Conservation (phyloP, 1,140 invertebrate species). For the Steinernema khuongi region DNA sequence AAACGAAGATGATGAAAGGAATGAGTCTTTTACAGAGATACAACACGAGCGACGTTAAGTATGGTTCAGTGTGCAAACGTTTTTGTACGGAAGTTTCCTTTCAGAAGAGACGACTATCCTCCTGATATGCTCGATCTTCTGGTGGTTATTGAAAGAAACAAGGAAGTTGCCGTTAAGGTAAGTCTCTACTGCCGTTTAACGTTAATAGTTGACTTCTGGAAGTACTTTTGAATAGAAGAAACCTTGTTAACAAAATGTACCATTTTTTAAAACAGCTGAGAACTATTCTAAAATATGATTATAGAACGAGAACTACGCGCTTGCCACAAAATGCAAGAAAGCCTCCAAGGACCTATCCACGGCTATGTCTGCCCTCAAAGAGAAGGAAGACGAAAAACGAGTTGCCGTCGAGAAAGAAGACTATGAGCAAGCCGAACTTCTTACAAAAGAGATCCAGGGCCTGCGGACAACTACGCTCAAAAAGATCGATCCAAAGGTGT, state of each 20-base stretch:
- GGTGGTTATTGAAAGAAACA: slow-evolving; percentile 27
- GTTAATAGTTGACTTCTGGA: neutral
- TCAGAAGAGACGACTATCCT: slow-evolving; percentile 20
- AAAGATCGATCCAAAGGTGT: slow-evolving; percentile 21
- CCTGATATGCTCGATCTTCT: slow-evolving; percentile 29
- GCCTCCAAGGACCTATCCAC: slow-evolving; percentile 25
- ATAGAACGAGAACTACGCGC: slow-evolving; percentile 32
- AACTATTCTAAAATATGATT: neutral
- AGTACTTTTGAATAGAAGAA: too few relatives aligned
- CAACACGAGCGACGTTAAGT: neutral
- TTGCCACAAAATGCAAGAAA: slow-evolving; percentile 29
- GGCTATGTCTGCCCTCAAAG: slow-evolving; percentile 24
- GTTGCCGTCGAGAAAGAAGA: slow-evolving; percentile 27
- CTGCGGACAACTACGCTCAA: slow-evolving; percentile 24
- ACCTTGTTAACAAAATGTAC: too few relatives aligned
- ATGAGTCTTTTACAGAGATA: slow-evolving; percentile 28
- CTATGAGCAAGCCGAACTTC: slow-evolving; percentile 31
- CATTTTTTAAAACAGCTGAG: too few relatives aligned
- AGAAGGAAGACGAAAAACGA: slow-evolving; percentile 29
- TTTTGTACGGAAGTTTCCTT: neutral
- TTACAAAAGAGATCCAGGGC: slow-evolving; percentile 33
- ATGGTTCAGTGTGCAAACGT: neutral
- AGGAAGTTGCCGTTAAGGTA: slow-evolving; percentile 30
- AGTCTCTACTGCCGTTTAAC: neutral
- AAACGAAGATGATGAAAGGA: slow-evolving; percentile 4